These are phyloP conservation scores for Stegostoma tigrinum DNA, from an alignment of 2,113 vertebrate genomes.

Conservation along the genomic window DNA sequence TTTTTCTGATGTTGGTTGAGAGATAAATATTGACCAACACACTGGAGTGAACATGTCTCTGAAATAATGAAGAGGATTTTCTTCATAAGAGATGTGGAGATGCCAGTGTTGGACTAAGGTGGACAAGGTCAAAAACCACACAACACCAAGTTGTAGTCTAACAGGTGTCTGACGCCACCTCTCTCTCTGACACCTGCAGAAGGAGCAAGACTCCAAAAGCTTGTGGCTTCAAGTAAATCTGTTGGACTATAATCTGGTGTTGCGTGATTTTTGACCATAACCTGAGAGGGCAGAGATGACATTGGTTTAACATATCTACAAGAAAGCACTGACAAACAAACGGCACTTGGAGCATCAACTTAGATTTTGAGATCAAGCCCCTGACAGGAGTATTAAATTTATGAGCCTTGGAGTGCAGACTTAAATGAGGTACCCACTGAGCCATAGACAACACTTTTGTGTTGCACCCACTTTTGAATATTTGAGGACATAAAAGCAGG, in stretches of 20 bases:
- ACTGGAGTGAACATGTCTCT: neutral
- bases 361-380: neutral
- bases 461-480: neutral
- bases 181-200: too few relatives aligned
- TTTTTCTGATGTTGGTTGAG: neutral
- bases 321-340: neutral
- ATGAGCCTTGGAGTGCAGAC: neutral
- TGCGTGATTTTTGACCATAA: too few relatives aligned
- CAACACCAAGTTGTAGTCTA: too few relatives aligned
- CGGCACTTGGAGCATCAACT: neutral
- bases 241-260: too few relatives aligned
- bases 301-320: neutral
- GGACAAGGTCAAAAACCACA: too few relatives aligned
- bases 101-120: too few relatives aligned
- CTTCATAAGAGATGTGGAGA: too few relatives aligned
- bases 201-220: too few relatives aligned
- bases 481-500: neutral
- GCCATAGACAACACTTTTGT: too few relatives aligned
- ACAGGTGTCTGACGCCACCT: too few relatives aligned
- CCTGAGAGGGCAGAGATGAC: neutral
- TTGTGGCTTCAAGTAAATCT: too few relatives aligned
- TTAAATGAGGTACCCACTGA: neutral
- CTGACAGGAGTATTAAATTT: neutral
- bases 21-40: neutral
- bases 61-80: neutral